A percentile compares a stretch with the other conserved stretches of the same genome.
These are phyloP conservation scores for Tenrec ecaudatus DNA, from an alignment of 2,113 vertebrate species.

Conservation along the genomic window DNA sequence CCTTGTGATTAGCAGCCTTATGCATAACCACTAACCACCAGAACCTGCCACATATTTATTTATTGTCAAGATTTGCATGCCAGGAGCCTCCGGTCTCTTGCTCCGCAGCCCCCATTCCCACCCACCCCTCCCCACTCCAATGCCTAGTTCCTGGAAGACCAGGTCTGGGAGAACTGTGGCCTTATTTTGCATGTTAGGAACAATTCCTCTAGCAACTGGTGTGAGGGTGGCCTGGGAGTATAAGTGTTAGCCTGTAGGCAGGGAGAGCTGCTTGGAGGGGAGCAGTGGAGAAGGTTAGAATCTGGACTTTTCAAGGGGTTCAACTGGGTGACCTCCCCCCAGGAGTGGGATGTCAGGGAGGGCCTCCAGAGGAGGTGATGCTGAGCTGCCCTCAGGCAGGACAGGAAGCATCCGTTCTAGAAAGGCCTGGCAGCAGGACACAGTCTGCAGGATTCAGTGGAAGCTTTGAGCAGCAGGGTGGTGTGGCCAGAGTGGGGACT, in stretches of 20 bases:
- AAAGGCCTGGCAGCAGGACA: constrained; percentile 57
- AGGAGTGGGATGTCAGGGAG: constrained; percentile 4
- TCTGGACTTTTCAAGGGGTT: constrained; percentile 33
- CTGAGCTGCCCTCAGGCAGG: constrained; percentile 54
- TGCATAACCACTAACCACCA: no score
- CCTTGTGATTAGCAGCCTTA: no score
- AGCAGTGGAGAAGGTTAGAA: not conserved
- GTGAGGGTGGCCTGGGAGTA: not conserved
- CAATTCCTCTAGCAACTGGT: constrained; percentile 2
- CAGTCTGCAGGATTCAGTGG: constrained; percentile 4
- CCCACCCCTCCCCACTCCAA: not conserved
- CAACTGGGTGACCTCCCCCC: not conserved
- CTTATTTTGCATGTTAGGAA: constrained; percentile 39
- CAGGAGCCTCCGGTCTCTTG: not conserved
- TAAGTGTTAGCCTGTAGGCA: not conserved
- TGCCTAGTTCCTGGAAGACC: constrained; percentile 35
- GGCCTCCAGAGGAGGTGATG: not conserved
- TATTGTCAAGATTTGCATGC: constrained; percentile 17
- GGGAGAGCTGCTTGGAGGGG: not conserved
- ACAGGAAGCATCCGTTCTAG: constrained; percentile 58
- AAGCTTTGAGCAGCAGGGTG: not conserved
- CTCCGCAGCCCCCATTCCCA: not conserved
- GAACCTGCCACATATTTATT: not conserved
- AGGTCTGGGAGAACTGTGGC: not conserved
- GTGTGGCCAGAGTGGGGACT: not conserved